Evolutionary conservation across 2,113 vertebrate species (phyloP), one percentile per base, ranked within the genome.

Genomic region (Pseudorasbora parva): DNA sequence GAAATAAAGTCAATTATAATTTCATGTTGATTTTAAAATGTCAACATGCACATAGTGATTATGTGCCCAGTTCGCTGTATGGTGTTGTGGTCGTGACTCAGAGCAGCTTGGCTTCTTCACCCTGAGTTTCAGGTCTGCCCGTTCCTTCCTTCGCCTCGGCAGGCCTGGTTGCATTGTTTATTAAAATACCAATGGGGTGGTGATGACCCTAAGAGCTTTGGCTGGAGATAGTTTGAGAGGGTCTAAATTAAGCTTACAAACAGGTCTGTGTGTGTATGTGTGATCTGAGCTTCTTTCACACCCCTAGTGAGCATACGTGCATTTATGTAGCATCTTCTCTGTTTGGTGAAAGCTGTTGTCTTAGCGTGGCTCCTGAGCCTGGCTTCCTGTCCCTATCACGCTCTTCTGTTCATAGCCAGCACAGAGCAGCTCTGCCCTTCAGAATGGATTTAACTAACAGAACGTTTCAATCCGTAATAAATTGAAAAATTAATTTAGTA

Each of bases 241-340:
- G 62, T 85, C 86, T 87, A 85, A 83, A 83, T 85, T 85, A 83
- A 87, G 81, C 75, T 54, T 21, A 69, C 15, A 23, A 27, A 37
- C 49, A 57, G 8, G 59, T 79, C 37, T 57, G 37, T 85, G 64
- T 71, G 69, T 45, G 19, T 47, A 37, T 60, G 82, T 43, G 71
- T 83, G 33, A 57, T 77, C 49, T 9, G 21, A 57, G 57, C 41
- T 82, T 19, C 83, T 82, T 60, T 79, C 78, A 74, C 68, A 75
- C 82, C 54, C 72, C 51, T 12, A 49, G 37, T 21, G 33, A 56
- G 81, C 15, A 25, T 60, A 49, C 47, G 69, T 47, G 27, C 54
- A 56, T 80, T 23, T 78, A 74, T 77, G 62, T 71, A 25, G 43
- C 47, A 23, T 73, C 21, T 12, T 17, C 41, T 64, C 12, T 74